Conservation (phyloP, 2,113 vertebrate genomes). For the Panurus biarmicus region DNA sequence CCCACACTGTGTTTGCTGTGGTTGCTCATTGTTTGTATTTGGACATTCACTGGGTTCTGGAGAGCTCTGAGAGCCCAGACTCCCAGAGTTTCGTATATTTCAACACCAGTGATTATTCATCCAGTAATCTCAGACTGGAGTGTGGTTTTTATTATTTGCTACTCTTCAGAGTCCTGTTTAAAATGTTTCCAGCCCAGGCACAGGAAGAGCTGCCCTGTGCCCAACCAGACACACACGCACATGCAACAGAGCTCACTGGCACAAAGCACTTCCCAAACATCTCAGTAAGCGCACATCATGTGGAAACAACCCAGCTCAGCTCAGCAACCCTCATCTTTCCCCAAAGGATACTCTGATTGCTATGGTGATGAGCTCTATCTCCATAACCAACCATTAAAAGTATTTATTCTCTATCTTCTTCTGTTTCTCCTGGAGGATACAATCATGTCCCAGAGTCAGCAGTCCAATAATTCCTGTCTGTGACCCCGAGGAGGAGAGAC, state of each 20-base stretch:
- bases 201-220: not conserved
- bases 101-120: not conserved
- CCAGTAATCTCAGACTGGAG: not conserved
- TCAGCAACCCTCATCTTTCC: not conserved
- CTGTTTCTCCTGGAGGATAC: not conserved
- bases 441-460: not conserved
- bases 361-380: not conserved
- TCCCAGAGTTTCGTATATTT: not conserved
- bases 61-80: not conserved
- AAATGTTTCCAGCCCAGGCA: not conserved
- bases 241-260: not conserved
- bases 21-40: not conserved
- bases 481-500: not conserved
- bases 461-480: not conserved
- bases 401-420: not conserved
- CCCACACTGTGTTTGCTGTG: rapidly evolving
- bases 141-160: not conserved
- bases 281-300: rapidly evolving
- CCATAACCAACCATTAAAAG: not conserved
- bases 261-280: not conserved
- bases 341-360: not conserved
- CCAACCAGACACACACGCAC: not conserved
- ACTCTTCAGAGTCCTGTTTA: not conserved
- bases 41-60: not conserved
- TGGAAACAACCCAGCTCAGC: not conserved